Evolutionary conservation across 2,113 vertebrate genomes (phyloP).

Genomic region (Chiloscyllium plagiosum): DNA sequence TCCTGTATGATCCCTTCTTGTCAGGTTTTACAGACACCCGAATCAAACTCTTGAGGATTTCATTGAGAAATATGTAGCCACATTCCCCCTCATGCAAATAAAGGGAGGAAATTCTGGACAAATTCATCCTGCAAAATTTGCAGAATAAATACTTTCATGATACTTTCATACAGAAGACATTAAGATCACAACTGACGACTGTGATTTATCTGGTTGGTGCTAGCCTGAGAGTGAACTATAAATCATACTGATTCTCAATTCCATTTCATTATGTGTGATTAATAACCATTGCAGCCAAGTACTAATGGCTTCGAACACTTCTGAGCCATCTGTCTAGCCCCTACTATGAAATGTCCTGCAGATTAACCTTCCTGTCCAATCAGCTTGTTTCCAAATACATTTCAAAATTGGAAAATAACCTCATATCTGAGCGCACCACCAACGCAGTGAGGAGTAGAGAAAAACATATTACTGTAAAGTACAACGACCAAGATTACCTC

Average conservation of each 20-base stretch:
- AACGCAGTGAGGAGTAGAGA: not conserved
- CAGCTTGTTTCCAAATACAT: not conserved
- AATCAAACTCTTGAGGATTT: not conserved
- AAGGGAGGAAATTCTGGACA: not conserved
- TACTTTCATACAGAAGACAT: not conserved
- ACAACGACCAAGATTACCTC: not conserved
- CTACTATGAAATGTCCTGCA: not conserved
- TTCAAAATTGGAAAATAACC: not conserved
- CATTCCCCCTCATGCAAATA: not conserved
- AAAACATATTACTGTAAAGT: too few relatives aligned
- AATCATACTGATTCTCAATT: constrained; percentile 17
- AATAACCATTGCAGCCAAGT: not conserved
- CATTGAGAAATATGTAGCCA: not conserved
- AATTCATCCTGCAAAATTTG: not conserved
- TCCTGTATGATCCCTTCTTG: not conserved
- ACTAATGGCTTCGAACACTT: not conserved
- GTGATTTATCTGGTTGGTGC: not conserved
- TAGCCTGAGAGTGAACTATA: not conserved
- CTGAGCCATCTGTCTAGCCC: not conserved
- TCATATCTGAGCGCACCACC: not conserved
- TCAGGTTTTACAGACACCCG: not conserved
- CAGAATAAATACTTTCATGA: not conserved
- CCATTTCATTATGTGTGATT: constrained; percentile 28
- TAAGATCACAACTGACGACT: not conserved
- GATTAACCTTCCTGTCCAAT: constrained; percentile 11